Percentiles rank a stretch among this genome's conserved stretches.
Evolutionary conservation across 2,888 invertebrate species (phyloP).

Genomic region (Cheilosia grossa): DNA sequence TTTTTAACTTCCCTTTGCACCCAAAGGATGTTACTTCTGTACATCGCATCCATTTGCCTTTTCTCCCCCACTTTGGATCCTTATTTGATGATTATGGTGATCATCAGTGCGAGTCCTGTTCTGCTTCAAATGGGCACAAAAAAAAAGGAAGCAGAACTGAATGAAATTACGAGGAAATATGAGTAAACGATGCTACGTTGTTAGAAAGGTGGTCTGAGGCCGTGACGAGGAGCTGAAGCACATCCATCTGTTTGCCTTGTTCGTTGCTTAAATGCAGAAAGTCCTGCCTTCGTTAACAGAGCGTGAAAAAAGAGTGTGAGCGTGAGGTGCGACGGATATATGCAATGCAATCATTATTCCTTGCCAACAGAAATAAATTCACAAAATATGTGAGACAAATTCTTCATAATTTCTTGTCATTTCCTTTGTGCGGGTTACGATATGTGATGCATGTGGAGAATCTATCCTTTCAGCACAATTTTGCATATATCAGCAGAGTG

Average conservation of each 20-base stretch:
- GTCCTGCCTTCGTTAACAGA: conserved; percentile 59
- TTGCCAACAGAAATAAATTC: conserved; percentile 13
- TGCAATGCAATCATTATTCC: conserved; percentile 68
- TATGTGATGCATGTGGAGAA: conserved; percentile 40
- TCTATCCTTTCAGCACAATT: conserved; percentile 47
- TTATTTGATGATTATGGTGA: conserved; percentile 71
- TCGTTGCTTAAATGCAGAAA: conserved; percentile 46
- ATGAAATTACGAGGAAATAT: conserved; percentile 59
- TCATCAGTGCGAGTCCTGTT: conserved; percentile 70
- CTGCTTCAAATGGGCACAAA: conserved; percentile 64
- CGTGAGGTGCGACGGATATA: conserved; percentile 40
- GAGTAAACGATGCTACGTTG: conserved; percentile 60
- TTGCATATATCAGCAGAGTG: conserved; percentile 63
- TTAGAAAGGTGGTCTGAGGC: conserved; percentile 41
- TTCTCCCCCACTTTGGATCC: conserved; percentile 58
- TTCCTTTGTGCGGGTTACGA: conserved; percentile 31
- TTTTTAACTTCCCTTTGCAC: conserved; percentile 28
- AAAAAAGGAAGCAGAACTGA: conserved; percentile 42
- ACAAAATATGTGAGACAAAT: conserved; percentile 30
- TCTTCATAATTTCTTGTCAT: conserved; percentile 40
- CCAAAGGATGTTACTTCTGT: conserved; percentile 51
- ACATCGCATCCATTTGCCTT: conserved; percentile 53
- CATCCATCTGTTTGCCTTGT: conserved; percentile 10
- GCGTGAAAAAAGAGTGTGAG: conserved; percentile 45
- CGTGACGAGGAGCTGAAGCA: conserved; percentile 15